Conservation (phyloP, 2,888 invertebrate genomes). For the Plagodis pulveraria region DNA sequence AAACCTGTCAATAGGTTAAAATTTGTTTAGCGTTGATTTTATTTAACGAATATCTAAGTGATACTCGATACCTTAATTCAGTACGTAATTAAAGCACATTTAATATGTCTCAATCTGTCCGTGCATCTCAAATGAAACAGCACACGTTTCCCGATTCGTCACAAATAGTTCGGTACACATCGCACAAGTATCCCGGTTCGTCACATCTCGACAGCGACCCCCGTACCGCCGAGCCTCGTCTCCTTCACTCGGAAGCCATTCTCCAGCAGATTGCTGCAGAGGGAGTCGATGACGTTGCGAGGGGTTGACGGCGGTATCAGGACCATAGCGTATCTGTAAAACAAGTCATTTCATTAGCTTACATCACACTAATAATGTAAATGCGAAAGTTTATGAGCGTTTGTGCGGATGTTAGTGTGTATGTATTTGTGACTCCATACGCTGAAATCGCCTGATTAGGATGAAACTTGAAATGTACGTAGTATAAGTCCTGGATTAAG, state of each 20-base stretch:
- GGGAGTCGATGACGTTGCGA: conserved; percentile 61
- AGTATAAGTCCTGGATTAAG: no score
- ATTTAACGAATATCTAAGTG: no score
- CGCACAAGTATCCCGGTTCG: conserved; percentile 17
- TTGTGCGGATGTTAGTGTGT: no score
- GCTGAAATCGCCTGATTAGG: no score
- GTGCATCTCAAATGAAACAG: background rate
- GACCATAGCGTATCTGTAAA: conserved; percentile 77
- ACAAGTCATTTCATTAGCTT: background rate
- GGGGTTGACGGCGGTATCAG: conserved; percentile 70
- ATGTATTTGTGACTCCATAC: no score
- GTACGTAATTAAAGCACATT: background rate
- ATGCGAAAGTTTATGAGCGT: no score
- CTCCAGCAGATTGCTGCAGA: conserved; percentile 72
- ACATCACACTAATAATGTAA: no score
- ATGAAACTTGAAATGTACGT: no score
- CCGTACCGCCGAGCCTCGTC: conserved; percentile 85
- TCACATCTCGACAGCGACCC: conserved; percentile 82
- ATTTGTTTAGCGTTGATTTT: no score
- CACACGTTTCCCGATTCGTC: background rate
- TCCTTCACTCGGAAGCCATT: conserved; percentile 83
- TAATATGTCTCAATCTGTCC: background rate
- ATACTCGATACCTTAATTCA: no score
- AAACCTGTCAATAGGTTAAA: no score
- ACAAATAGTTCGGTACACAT: no score